A percentile compares a stretch with the other conserved stretches of the same genome.
These are phyloP conservation scores for Escarpia spicata DNA, from an alignment of 2,888 invertebrate species.

Conservation along the genomic window DNA sequence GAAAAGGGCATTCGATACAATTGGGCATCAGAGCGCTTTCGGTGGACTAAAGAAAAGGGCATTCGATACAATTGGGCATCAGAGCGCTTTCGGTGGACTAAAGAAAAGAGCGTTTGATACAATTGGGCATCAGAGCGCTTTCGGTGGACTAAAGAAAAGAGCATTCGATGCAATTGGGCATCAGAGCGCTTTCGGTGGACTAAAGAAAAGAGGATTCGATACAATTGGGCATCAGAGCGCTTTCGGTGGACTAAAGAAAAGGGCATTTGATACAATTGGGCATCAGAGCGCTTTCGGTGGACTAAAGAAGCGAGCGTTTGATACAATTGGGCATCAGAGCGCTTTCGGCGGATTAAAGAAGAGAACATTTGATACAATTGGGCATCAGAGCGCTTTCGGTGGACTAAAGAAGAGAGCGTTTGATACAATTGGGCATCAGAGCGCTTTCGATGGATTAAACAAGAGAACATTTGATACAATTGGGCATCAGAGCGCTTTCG, in stretches of 20 bases:
- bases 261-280: slow-evolving; percentile 17
- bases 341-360: slow-evolving; percentile 7
- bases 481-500: neutral
- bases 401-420: slow-evolving; percentile 18
- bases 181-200: neutral
- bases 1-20: slow-evolving; percentile 20
- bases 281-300: neutral
- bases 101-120: slow-evolving; percentile 20
- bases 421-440: slow-evolving; percentile 13
- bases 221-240: neutral
- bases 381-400: neutral
- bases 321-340: neutral
- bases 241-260: slow-evolving; percentile 6
- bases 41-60: slow-evolving; percentile 8
- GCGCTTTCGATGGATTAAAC: neutral
- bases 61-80: neutral
- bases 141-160: slow-evolving; percentile 6
- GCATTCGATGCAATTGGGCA: neutral
- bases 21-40: neutral
- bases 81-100: neutral
- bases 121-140: slow-evolving; percentile 21
- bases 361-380: slow-evolving; percentile 17
- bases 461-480: slow-evolving; percentile 13
- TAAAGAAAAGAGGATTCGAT: slow-evolving; percentile 18
- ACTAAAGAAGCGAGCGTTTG: slow-evolving; percentile 20